These are phyloP conservation scores for Diachasmimorpha longicaudata DNA, from an alignment of 1,140 invertebrate species.

Conservation along the genomic window DNA sequence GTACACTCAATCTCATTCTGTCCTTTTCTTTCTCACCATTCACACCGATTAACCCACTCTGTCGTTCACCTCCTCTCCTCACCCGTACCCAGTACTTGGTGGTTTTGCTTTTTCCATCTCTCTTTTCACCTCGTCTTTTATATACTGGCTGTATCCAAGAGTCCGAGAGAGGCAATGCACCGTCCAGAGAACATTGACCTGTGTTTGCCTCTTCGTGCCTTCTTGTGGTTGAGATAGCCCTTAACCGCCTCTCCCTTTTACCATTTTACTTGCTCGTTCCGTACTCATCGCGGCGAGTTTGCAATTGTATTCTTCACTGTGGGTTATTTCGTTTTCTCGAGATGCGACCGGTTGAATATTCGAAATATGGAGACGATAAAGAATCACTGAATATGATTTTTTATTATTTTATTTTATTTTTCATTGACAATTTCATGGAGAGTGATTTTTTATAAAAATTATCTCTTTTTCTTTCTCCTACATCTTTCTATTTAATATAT, in stretches of 20 bases:
- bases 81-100: conserved; percentile 33
- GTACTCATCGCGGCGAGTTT: neutral
- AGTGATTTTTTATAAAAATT: too few relatives aligned
- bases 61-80: neutral
- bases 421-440: too few relatives aligned
- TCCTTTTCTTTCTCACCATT: conserved; percentile 19
- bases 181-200: conserved; percentile 21
- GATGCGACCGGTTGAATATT: too few relatives aligned
- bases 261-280: conserved; percentile 5
- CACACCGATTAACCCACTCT: conserved; percentile 29
- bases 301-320: neutral
- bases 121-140: conserved; percentile 1
- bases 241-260: neutral
- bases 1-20: neutral
- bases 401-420: too few relatives aligned
- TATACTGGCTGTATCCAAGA: neutral
- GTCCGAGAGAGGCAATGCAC: conserved; percentile 24
- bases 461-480: too few relatives aligned
- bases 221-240: conserved; percentile 1
- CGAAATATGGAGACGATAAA: too few relatives aligned
- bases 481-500: neutral
- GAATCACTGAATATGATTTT: too few relatives aligned
- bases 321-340: too few relatives aligned
- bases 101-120: conserved; percentile 29
- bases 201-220: neutral